Evolutionary conservation across 2,888 invertebrate genomes (phyloP).

Genomic region (Temnothorax unifasciatus): DNA sequence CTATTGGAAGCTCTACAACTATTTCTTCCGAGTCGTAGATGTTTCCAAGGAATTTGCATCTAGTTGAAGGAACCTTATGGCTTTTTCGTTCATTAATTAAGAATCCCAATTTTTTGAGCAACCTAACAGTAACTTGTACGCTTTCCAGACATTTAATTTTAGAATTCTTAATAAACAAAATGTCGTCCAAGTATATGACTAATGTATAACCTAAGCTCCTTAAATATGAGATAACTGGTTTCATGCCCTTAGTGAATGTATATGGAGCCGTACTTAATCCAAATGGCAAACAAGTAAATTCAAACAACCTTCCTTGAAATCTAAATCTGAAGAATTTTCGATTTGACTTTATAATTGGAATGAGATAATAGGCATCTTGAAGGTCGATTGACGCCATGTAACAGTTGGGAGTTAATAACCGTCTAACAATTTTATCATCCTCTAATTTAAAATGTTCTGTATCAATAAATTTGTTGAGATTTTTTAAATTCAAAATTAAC

Average conservation of each 20-base stretch:
- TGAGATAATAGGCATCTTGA: background rate
- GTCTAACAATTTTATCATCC: background rate
- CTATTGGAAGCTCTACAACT: background rate
- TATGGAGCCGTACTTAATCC: background rate
- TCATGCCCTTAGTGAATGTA: background rate
- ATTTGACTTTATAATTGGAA: background rate
- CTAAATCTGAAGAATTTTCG: background rate
- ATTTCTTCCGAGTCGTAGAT: no score
- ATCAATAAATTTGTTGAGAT: background rate
- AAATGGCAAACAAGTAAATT: background rate
- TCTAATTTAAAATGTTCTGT: slow-evolving; percentile 21
- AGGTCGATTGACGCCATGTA: slow-evolving; percentile 5
- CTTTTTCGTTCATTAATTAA: background rate
- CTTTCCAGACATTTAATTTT: background rate
- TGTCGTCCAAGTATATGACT: background rate
- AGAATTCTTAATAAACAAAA: background rate
- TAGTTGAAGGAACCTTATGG: background rate
- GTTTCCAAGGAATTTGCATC: no score
- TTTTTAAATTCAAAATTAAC: background rate
- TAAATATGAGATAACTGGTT: background rate
- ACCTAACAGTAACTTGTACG: background rate
- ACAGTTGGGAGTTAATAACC: background rate
- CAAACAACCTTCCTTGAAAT: background rate
- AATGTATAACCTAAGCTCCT: background rate
- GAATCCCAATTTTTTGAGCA: background rate